Conservation (phyloP, 2,888 invertebrate genomes). For the Rhabditophanes sp. region DNA sequence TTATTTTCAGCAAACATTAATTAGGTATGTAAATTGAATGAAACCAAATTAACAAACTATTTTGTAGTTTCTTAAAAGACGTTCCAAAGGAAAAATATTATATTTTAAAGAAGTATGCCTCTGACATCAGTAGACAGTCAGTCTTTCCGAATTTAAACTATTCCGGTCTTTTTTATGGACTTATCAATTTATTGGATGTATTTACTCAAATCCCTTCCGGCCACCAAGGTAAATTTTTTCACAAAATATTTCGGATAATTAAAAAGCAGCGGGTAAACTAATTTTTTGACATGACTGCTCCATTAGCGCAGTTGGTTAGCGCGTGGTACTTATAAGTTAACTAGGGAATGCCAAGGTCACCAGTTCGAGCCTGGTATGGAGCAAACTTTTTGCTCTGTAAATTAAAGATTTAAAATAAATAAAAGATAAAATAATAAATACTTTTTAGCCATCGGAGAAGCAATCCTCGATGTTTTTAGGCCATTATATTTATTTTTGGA, state of each 20-base stretch:
- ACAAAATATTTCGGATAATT: too few relatives aligned
- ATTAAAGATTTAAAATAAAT: too few relatives aligned
- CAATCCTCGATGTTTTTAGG: slow-evolving; percentile 76
- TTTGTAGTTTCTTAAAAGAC: slow-evolving; percentile 78
- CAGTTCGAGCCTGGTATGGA: slow-evolving; percentile 7
- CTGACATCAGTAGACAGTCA: slow-evolving; percentile 55
- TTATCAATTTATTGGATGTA: slow-evolving; percentile 76
- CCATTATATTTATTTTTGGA: slow-evolving; percentile 89
- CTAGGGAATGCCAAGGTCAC: slow-evolving; percentile 7
- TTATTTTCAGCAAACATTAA: slow-evolving; percentile 86
- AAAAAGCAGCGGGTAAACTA: too few relatives aligned
- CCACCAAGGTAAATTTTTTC: slow-evolving; percentile 31
- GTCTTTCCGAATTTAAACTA: slow-evolving; percentile 91
- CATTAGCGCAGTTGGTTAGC: slow-evolving; percentile 19
- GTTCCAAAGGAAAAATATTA: slow-evolving; percentile 49
- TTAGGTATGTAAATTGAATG: slow-evolving; percentile 58
- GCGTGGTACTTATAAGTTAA: slow-evolving; percentile 16
- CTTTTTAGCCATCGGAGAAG: slow-evolving; percentile 70
- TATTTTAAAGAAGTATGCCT: slow-evolving; percentile 50
- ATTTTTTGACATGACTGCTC: slow-evolving; percentile 1
- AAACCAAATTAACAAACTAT: background rate
- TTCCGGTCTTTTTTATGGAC: slow-evolving; percentile 78
- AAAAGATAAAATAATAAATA: too few relatives aligned
- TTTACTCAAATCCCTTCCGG: slow-evolving; percentile 77
- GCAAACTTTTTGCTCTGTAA: slow-evolving; percentile 3